These are phyloP conservation scores for Okapia johnstoni DNA, from an alignment of 2,113 vertebrate genomes.

Conservation along the genomic window DNA sequence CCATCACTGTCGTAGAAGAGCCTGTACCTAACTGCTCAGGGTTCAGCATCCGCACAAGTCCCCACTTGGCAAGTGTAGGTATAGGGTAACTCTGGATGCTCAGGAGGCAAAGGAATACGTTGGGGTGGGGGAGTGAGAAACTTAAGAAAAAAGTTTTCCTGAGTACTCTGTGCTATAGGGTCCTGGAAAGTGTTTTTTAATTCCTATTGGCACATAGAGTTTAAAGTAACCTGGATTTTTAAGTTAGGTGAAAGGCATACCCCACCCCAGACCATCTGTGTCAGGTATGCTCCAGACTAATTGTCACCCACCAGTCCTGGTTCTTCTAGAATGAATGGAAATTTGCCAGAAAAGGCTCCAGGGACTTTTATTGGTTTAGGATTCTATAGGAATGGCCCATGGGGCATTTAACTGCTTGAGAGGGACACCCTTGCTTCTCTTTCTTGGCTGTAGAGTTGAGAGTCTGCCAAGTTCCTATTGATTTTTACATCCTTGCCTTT, in stretches of 20 bases:
- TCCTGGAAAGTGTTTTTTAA: neutral
- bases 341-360: neutral
- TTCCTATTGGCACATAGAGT: neutral
- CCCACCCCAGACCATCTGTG: neutral
- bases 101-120: neutral
- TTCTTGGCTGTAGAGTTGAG: neutral
- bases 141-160: neutral
- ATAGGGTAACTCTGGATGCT: neutral
- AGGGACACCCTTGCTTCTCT: neutral
- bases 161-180: neutral
- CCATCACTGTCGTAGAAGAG: neutral
- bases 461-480: neutral
- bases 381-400: neutral
- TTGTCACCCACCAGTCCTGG: neutral
- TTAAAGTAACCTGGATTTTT: neutral
- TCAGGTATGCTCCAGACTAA: neutral
- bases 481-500: neutral
- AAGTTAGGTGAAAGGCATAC: neutral
- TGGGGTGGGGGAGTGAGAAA: neutral
- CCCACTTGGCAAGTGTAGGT: neutral
- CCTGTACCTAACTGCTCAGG: neutral
- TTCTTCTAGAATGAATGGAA: neutral
- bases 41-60: neutral
- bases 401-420: neutral
- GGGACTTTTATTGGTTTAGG: neutral